Conservation (phyloP, 2,797 vertebrate species). For the Ctenosaura bakeri region DNA sequence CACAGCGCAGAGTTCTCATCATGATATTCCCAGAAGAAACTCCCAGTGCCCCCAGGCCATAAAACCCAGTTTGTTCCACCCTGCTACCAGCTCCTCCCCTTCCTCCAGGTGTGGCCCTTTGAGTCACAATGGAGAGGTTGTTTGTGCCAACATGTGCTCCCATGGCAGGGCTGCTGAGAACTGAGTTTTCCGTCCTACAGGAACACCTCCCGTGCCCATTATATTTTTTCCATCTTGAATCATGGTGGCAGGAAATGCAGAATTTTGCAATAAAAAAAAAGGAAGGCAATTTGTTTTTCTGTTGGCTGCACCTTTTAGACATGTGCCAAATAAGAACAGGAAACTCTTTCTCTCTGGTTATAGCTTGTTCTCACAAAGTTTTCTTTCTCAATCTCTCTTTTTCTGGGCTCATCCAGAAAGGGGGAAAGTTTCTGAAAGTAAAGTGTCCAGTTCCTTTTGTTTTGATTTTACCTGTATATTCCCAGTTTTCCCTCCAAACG, state of each 20-base stretch:
- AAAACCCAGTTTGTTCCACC: neutral
- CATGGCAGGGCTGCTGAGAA: neutral
- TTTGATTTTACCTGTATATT: too few relatives aligned
- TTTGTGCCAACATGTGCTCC: slow-evolving; percentile 10
- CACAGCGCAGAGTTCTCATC: neutral
- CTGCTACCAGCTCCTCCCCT: neutral
- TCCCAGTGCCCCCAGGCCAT: neutral
- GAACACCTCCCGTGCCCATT: neutral
- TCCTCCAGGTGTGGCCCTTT: slow-evolving; percentile 10
- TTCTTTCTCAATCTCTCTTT: too few relatives aligned
- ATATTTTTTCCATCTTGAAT: slow-evolving; percentile 3
- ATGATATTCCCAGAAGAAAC: neutral
- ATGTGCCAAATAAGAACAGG: slow-evolving; percentile 1
- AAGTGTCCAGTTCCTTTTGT: too few relatives aligned
- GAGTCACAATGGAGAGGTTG: neutral
- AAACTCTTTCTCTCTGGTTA: neutral
- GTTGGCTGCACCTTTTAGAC: neutral
- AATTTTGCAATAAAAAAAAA: neutral
- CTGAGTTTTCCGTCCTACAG: slow-evolving; percentile 14
- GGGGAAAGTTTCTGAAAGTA: too few relatives aligned
- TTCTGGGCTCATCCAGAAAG: too few relatives aligned
- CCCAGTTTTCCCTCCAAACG: too few relatives aligned
- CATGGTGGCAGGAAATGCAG: slow-evolving; percentile 3
- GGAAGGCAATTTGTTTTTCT: neutral
- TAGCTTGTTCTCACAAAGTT: neutral